These are phyloP conservation scores for Phalacrocorax carbo DNA, from an alignment of 2,113 vertebrate species.

Conservation along the genomic window DNA sequence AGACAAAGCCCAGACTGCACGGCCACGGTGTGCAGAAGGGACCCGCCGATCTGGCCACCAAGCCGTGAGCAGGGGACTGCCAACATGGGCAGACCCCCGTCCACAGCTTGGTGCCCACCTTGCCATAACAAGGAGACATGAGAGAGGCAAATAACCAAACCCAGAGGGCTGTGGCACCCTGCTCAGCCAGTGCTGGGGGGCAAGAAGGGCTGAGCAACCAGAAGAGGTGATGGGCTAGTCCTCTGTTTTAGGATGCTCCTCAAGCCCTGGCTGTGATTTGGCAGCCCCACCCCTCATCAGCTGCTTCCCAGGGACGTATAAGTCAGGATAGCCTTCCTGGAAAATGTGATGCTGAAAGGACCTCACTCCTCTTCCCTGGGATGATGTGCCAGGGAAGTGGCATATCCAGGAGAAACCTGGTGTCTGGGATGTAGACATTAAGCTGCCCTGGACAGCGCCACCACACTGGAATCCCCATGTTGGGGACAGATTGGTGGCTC, in stretches of 20 bases:
- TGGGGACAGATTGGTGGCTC: neutral
- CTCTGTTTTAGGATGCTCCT: neutral
- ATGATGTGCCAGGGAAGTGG: neutral
- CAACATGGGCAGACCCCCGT: neutral
- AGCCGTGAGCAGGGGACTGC: neutral
- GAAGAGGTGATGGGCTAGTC: neutral
- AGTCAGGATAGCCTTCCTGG: neutral
- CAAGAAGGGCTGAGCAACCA: neutral
- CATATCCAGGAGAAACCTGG: neutral
- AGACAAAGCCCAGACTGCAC: constrained; percentile 55
- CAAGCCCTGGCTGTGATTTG: neutral
- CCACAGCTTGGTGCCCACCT: neutral
- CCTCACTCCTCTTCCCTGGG: neutral
- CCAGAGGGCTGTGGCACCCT: neutral
- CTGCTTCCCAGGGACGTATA: neutral
- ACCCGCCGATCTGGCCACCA: neutral
- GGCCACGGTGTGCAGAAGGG: neutral
- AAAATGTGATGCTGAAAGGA: neutral
- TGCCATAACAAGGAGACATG: neutral
- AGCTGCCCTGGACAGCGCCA: neutral
- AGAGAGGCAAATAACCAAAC: neutral
- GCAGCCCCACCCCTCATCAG: neutral
- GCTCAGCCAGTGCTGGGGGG: neutral
- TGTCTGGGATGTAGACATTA: accelerated
- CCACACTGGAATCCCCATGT: neutral